Conservation (phyloP, 2,888 invertebrate genomes). For the Cerceris ruficornis region DNA sequence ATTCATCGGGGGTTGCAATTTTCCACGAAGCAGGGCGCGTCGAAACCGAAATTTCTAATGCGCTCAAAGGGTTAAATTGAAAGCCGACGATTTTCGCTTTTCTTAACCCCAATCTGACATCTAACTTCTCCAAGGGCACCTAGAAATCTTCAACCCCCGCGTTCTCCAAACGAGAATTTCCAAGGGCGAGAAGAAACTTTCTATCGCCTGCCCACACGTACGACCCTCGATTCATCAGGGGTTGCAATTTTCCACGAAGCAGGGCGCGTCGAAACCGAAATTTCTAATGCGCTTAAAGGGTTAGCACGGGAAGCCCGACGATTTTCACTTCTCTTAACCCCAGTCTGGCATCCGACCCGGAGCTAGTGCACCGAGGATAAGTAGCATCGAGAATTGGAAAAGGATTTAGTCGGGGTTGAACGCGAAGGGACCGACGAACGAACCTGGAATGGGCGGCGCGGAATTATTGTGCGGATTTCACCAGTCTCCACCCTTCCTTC, state of each 20-base stretch:
- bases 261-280: background rate
- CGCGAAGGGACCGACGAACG: slow-evolving; percentile 29
- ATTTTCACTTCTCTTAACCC: too few species aligned
- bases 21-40: background rate
- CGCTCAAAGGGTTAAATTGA: background rate
- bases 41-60: background rate
- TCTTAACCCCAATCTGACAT: slow-evolving; percentile 1
- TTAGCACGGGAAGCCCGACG: background rate
- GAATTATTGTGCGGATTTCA: slow-evolving; percentile 60
- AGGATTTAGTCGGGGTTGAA: slow-evolving; percentile 50
- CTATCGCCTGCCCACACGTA: too few species aligned
- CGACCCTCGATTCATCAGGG: background rate
- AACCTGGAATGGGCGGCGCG: slow-evolving; percentile 45
- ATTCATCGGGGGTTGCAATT: background rate
- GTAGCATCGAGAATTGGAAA: slow-evolving; percentile 62
- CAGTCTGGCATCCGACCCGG: background rate
- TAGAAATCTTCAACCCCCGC: slow-evolving; percentile 23
- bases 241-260: background rate
- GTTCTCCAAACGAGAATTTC: too few species aligned
- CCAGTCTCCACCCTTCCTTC: slow-evolving; percentile 1
- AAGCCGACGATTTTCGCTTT: background rate
- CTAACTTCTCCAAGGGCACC: too few species aligned
- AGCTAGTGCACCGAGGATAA: slow-evolving; percentile 48
- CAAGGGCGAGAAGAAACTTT: too few species aligned
- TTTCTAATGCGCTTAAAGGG: background rate